These are phyloP conservation scores for Parotia lawesii DNA, from an alignment of 2,113 vertebrate genomes.

Conservation along the genomic window DNA sequence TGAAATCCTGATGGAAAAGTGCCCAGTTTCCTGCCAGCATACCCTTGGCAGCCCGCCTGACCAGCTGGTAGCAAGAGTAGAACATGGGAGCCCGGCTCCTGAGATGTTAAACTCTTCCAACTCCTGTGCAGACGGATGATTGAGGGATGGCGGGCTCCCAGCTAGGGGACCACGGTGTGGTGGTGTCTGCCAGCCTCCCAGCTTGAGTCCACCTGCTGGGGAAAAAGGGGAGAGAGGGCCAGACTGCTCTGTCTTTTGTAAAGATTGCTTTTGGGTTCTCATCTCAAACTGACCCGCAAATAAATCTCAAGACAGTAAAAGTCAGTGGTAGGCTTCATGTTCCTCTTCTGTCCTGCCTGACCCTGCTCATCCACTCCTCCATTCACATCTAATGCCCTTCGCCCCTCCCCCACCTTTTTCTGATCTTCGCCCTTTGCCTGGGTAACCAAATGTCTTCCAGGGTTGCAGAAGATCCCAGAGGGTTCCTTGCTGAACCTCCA, in stretches of 20 bases:
- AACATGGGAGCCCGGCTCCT: conserved; percentile 20
- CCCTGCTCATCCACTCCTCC: too few relatives aligned
- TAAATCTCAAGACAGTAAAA: neutral
- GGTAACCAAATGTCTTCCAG: neutral
- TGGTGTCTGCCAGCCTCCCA: neutral
- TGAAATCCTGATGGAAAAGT: conserved; percentile 52
- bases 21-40: conserved; percentile 50
- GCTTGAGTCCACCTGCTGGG: neutral
- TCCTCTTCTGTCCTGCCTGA: neutral
- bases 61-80: conserved; percentile 60
- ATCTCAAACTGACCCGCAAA: neutral
- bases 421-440: neutral
- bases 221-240: neutral
- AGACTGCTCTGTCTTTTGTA: neutral
- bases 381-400: neutral
- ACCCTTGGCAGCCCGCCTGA: conserved; percentile 44
- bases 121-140: neutral
- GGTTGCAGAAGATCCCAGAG: neutral
- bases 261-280: neutral
- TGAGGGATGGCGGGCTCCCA: neutral
- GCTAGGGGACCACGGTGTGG: neutral
- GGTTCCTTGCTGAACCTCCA: neutral
- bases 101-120: neutral
- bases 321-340: neutral
- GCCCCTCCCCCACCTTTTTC: neutral